Percentiles rank a stretch among this genome's conserved stretches.
These are phyloP conservation scores for Thymallus thymallus DNA, from an alignment of 2,113 vertebrate species.

Conservation along the genomic window DNA sequence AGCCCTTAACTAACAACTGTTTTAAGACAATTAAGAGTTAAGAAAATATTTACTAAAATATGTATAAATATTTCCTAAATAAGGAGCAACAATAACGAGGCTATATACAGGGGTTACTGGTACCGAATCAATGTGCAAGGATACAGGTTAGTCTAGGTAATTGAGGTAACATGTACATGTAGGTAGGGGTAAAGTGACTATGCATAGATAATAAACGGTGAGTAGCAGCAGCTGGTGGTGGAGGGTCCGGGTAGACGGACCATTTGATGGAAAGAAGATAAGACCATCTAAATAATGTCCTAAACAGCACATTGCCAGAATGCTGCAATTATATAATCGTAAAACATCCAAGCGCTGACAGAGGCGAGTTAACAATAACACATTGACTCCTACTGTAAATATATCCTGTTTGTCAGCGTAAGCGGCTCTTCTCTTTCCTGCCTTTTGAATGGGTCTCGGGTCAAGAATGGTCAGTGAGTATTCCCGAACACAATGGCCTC, in stretches of 20 bases:
- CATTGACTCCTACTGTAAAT: slow-evolving; percentile 62
- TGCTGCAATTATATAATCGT: slow-evolving; percentile 34
- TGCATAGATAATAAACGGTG: neutral
- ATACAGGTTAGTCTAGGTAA: too few relatives aligned
- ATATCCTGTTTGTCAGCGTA: slow-evolving; percentile 71
- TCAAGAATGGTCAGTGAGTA: slow-evolving; percentile 16
- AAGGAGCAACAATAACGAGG: too few relatives aligned
- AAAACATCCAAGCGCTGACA: slow-evolving; percentile 67
- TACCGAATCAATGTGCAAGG: too few relatives aligned
- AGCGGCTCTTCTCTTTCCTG: slow-evolving; percentile 63
- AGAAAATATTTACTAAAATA: too few relatives aligned
- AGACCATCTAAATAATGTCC: slow-evolving; percentile 52
- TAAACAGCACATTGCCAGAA: slow-evolving; percentile 40
- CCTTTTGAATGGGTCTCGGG: slow-evolving; percentile 60
- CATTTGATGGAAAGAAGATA: slow-evolving; percentile 23
- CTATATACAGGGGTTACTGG: too few relatives aligned
- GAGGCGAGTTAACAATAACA: slow-evolving; percentile 49
- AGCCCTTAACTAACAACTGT: too few relatives aligned
- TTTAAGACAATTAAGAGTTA: too few relatives aligned
- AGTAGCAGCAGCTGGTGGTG: neutral
- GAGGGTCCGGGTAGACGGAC: neutral
- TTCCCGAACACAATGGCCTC: slow-evolving; percentile 66
- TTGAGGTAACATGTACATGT: too few relatives aligned
- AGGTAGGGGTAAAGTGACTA: too few relatives aligned
- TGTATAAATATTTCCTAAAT: too few relatives aligned